Evolutionary conservation across 2,888 invertebrate genomes (phyloP).

Genomic region (Drosophila eohydei): DNA sequence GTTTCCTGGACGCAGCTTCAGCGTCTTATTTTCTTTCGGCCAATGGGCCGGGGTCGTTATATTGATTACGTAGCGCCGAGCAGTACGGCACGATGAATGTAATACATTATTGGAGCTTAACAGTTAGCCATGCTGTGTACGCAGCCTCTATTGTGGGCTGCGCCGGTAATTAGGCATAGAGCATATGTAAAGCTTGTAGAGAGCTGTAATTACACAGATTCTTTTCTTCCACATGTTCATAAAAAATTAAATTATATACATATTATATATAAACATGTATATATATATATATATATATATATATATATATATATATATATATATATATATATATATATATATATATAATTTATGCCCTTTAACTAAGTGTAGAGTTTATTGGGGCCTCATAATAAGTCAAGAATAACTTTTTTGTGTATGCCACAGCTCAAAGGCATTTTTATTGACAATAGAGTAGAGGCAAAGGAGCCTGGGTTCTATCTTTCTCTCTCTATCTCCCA

Average conservation of each 20-base stretch:
- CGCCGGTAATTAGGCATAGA: constrained; percentile 38
- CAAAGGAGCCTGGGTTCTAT: not conserved
- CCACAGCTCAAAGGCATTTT: constrained; percentile 57
- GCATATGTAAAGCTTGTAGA: constrained; percentile 31
- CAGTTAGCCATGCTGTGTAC: not conserved
- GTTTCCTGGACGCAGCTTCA: constrained; percentile 57
- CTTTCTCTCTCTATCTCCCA: constrained; percentile 1
- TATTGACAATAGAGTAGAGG: constrained; percentile 58
- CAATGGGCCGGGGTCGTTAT: constrained; percentile 27
- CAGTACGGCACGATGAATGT: constrained; percentile 35
- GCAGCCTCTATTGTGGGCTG: constrained; percentile 4
- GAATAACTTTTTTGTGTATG: constrained; percentile 19
- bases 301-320: not conserved
- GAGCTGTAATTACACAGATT: constrained; percentile 17
- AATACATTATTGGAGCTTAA: constrained; percentile 52
- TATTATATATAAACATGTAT: not conserved
- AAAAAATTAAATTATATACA: not conserved
- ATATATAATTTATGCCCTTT: constrained; percentile 21
- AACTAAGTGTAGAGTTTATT: constrained; percentile 26
- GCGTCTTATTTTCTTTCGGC: constrained; percentile 48
- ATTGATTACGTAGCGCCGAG: constrained; percentile 46
- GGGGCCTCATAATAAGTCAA: constrained; percentile 38
- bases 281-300: not conserved
- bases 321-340: constrained; percentile 13
- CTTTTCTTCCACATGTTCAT: constrained; percentile 18